Evolutionary conservation across 2,888 invertebrate genomes (phyloP), one percentile per base, ranked within the genome.

Genomic region (Macaria notata): DNA sequence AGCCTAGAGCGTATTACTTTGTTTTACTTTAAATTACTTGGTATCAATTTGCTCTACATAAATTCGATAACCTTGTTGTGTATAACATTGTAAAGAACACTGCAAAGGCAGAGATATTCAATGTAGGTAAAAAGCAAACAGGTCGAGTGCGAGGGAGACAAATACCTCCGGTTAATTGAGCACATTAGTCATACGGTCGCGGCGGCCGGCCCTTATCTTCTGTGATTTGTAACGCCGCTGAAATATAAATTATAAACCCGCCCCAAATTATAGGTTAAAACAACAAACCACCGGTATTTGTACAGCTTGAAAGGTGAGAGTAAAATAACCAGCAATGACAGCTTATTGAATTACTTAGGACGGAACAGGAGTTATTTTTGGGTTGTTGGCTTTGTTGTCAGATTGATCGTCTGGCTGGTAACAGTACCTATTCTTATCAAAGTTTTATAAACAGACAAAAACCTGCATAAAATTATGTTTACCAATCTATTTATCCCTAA

Each of bases 181-280:
- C 66, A 79, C 86, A 87, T 87, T 88, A 87, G 83, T 88, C 85
- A 88, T 81, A 80, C 70, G 73, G 75, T 73, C 74, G 74, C 68
- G 74, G 71, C 72, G 67, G 71, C 71, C 71, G 69, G 71, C 51
- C 72, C 81, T 84, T 88, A 86, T 87, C 86, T 83, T 69, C 66
- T 67, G 78, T 87, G 85, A 87, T 87, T 87, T 86, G 86, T 84
- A 79, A 81, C 79, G 70, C 78, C 70, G 71, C 77, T 75, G 76
- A 81, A 84, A 81, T 83, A 81, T 81, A 83, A 80, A 82, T 79
- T 79, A 79, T 75, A 75, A 72, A 70, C 73, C 68, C 67, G 52
- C 68, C 67, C 69, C 71, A 70, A 73, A 75, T 74, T 76, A 76
- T 76, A 76, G 75, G 77, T 77, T 76, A 73, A 68, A 72, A 71